Base-by-base conservation (phyloP, 2,113 vertebrate species). In the Guaruba guarouba region DNA sequence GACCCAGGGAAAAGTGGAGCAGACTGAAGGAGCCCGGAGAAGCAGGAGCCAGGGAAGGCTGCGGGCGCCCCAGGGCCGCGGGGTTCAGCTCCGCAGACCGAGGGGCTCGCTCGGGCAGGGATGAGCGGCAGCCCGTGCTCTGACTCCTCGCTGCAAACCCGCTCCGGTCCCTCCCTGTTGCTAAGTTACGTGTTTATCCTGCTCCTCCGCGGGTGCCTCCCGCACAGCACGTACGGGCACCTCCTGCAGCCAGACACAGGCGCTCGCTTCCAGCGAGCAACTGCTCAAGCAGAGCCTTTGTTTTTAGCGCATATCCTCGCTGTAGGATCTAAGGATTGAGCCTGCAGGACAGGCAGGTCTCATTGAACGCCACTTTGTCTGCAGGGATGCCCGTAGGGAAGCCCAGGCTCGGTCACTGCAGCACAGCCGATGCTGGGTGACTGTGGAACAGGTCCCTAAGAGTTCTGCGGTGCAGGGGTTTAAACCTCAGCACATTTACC, bases 21-120 rank as follows among this genome's bases (percentile, higher is more conserved):
- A 0, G 8, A 2, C 2, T 2, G 76, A 27, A 25, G 0, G 1
- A 15, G 25, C 1, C 27, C 54, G 11, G 79, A 79, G 25, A 10
- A 55, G 16, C 8, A n/a, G 67, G 62, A 59, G 28, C 29, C 33
- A n/a, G 55, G 55, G 55, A 9, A n/a, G 57, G 57, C 57, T n/a
- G 57, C 55, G 20, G 55, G 55, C 31, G 13, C 6, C 33, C 13
- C 55, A 59, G 33, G 5, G 55, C 55, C 31, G 54, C 12, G 71
- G 7, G 13, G 62, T 25, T 35, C 35, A 1, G 55, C 6, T 3
- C 0, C 1, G 69, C 46, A 31, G 10, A 15, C 2, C 0, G 0
- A 15, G 61, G 51, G 2, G 1, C 52, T 35, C 17, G 35, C 75
- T 35, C 31, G 0, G 10, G 0, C 67, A 31, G 86, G 37, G 7